Evolutionary conservation across 2,797 vertebrate genomes (phyloP), one percentile per base, ranked within the genome.

Genomic region (Lates japonicus): DNA sequence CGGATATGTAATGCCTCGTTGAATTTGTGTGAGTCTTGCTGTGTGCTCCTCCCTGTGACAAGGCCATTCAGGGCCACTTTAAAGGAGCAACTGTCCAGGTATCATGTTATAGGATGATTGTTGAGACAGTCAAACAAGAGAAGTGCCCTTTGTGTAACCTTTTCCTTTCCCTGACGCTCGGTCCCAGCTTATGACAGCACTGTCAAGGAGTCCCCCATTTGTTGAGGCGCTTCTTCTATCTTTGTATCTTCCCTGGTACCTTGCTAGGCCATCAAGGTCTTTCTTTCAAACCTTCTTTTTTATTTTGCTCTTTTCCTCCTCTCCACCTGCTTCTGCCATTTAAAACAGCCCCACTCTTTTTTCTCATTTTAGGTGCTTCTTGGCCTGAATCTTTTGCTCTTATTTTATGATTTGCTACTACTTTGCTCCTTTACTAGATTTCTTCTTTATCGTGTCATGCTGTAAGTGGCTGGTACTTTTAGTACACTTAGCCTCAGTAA

Each of bases 71-170:
- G 61, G 69, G 85, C 78, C 71, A 74, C 68, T 76, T 81, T 80
- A 83, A 87, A 74, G 78, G 59, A 84, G 78, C 81, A 76, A 80
- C 88, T 76, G 88, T 87, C 88, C 74, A 52, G 83, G 82, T 81
- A 78, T 82, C 84, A 25, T 86, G 84, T 88, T 85, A 63, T 41
- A 60, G 76, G 76, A 83, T 88, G 89, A 90, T 87, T 89, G 91
- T 89, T 78, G 78, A 90, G 89, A 88, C 90, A 90, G 83, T 90
- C 81, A 81, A 86, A 92, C 89, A 80, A 81, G 76, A 83, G 73
- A 70, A 52, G 84, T 79, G 89, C 67, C 90, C 88, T 90, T 91
- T 92, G n/a, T 61, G 37, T 82, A 82, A 91, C 90, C 89, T 93
- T 89, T 92, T 84, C 83, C 58, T 46, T 49, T 66, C 70, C 68